Evolutionary conservation across 2,888 invertebrate species (phyloP), one percentile per base, ranked within the genome.

Genomic region (Apodemia mormo): DNA sequence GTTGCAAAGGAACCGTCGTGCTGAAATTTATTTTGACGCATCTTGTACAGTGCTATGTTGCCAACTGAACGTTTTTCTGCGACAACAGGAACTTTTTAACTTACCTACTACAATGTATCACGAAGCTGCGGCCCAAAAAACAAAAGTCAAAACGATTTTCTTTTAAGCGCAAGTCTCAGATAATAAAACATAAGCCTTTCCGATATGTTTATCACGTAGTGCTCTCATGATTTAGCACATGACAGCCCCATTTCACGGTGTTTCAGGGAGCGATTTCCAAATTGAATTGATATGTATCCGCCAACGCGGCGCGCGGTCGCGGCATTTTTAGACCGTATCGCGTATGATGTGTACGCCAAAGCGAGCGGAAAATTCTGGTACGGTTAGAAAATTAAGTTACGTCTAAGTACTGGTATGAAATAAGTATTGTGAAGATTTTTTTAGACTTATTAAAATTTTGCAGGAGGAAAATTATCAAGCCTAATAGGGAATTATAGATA

Each of bases 231-330:
- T 89, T 90, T 89, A 89, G 82, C 84, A 80, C 78, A 78, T 78
- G 85, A 85, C 86, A 86, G 84, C 85, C 83, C 87, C 85, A 88
- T 89, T 88, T 89, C 88, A 90, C 86, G 85, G 84, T 78, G 82
- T 80, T 76, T 78, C 73, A 76, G 78, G 79, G 76, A 72, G 82
- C 83, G 85, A 83, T 84, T 82, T 81, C 81, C 82, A 91, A 92
- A 92, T 92, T 92, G 92, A 93, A 93, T 91, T 93, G 93, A 92
- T 93, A 92, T 89, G 91, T 90, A 88, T 88, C 88, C 86, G 88
- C 87, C 88, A 88, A 88, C 89, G 82, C 80, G 80, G 84, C 80
- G 84, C 80, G 61, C 52, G 61, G 45, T 14, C 82, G 85, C 79
- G 80, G 87, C 87, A 86, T 91, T 92, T 92, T 90, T 92, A 86